Evolutionary conservation across 2,888 invertebrate species (phyloP), one percentile per base, ranked within the genome.

Genomic region (Hemaris fuciformis): DNA sequence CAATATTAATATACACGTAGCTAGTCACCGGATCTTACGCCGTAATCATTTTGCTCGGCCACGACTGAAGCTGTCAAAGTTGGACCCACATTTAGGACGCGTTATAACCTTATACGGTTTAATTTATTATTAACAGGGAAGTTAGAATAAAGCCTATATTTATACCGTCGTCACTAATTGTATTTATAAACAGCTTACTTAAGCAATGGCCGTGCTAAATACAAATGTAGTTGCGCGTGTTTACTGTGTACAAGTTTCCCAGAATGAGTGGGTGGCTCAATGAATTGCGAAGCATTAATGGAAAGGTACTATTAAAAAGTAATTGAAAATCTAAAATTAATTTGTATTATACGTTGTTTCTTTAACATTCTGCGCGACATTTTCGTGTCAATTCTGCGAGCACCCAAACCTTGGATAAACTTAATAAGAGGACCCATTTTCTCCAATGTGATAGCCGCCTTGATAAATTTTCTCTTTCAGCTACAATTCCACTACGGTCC

Each of bases 321-420:
- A 53, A 53, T 53, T 53, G 53, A 53, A 31, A 31, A 31, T 53
- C 18, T 53, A 31, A 53, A 31, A 18, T 53, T 53, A 27, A 53
- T 53, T 53, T 27, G 8, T 53, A 53, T 31, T 15, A n/a, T 7
- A 27, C n/a, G n/a, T 27, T 27, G 6, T 48, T 15, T 27, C 20
- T 43, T 18, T 18, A 7, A 15, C 48, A 25, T 13, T 23, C 13
- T 15, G 27, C 27, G 25, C 25, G 48, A 27, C 27, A 15, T 15
- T 3, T 48, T 48, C 7, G 15, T 15, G 25, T 48, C 48, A 48
- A 25, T 48, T 25, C 15, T 13, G 15, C 27, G 27, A 46, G 13
- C 23, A 22, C 13, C 23, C 8, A 46, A 46, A 46, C 45, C 43
- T 43, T 43, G 43, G 10, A 43, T 20, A 8, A 43, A 43, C 20